Conservation (phyloP, 2,797 vertebrate species). For the Neoniphon sammara region DNA sequence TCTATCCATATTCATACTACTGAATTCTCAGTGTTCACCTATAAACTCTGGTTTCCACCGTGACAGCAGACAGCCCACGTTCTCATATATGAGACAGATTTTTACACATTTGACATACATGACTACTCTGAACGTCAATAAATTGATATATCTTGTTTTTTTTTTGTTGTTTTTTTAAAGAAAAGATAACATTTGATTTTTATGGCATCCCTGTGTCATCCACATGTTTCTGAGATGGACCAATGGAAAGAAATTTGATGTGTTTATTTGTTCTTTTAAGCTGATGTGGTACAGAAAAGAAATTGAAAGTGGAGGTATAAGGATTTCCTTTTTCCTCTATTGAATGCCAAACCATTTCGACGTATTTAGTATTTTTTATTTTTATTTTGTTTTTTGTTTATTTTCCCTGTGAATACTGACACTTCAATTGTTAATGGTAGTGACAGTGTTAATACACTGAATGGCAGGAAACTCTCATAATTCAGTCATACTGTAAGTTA, state of each 20-base stretch:
- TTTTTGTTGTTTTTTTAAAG: not conserved
- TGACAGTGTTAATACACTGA: not conserved
- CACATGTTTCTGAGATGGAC: constrained; percentile 34
- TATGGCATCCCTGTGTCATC: constrained; percentile 39
- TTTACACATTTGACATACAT: constrained; percentile 67
- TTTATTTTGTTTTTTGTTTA: constrained; percentile 14
- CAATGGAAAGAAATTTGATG: constrained; percentile 37
- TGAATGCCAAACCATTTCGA: constrained; percentile 24
- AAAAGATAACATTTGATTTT: constrained; percentile 23
- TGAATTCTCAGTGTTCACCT: constrained; percentile 60
- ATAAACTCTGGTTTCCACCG: constrained; percentile 54
- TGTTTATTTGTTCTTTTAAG: constrained; percentile 57
- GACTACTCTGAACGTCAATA: constrained; percentile 30
- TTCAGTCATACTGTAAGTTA: not conserved
- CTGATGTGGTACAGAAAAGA: constrained; percentile 16
- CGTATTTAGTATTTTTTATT: constrained; percentile 7
- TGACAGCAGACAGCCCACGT: constrained; percentile 34
- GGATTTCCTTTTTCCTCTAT: constrained; percentile 12
- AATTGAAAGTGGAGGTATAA: constrained; percentile 22
- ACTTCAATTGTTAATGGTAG: no score
- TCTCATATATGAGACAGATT: constrained; percentile 43
- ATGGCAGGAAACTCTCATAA: not conserved
- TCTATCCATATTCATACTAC: constrained; percentile 44
- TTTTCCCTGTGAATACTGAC: not conserved
- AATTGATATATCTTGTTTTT: constrained; percentile 33